Conservation (phyloP, 1,140 invertebrate species). For the Cydia amplana region DNA sequence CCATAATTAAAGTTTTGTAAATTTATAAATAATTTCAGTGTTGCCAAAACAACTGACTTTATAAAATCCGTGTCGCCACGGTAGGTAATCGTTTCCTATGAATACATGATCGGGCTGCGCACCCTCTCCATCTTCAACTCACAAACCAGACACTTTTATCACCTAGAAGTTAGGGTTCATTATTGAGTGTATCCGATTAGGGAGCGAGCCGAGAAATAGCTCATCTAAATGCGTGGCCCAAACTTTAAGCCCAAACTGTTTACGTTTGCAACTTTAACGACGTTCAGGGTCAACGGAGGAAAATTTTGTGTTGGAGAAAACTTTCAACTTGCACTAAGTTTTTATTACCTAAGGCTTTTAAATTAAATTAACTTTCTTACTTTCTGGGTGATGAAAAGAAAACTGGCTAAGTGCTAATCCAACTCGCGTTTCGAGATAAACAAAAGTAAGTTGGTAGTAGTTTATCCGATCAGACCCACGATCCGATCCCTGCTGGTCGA, state of each 20-base stretch:
- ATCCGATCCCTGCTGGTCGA: too few species aligned
- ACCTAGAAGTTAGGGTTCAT: not conserved
- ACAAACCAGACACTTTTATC: conserved; percentile 24
- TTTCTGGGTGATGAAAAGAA: not conserved
- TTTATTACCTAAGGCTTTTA: conserved; percentile 20
- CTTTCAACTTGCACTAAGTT: not conserved
- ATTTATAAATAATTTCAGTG: not conserved
- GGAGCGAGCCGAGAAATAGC: conserved; percentile 48
- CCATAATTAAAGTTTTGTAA: too few species aligned
- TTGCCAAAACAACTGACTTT: conserved; percentile 27
- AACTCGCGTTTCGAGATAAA: too few species aligned
- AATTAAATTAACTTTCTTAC: not conserved
- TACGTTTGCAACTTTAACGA: conserved; percentile 45
- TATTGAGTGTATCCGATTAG: conserved; percentile 8
- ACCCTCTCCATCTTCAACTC: not conserved
- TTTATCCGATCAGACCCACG: too few species aligned
- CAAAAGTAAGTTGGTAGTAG: too few species aligned
- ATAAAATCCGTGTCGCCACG: conserved; percentile 34
- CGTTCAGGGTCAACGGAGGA: conserved; percentile 12
- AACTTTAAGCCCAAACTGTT: conserved; percentile 58
- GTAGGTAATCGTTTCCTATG: conserved; percentile 52
- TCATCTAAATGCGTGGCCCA: conserved; percentile 60
- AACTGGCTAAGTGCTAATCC: too few species aligned
- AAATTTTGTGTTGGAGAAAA: not conserved
- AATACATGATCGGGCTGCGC: conserved; percentile 59